Evolutionary conservation across 2,888 invertebrate species (phyloP).

Genomic region (Lepidochitona cinerea): DNA sequence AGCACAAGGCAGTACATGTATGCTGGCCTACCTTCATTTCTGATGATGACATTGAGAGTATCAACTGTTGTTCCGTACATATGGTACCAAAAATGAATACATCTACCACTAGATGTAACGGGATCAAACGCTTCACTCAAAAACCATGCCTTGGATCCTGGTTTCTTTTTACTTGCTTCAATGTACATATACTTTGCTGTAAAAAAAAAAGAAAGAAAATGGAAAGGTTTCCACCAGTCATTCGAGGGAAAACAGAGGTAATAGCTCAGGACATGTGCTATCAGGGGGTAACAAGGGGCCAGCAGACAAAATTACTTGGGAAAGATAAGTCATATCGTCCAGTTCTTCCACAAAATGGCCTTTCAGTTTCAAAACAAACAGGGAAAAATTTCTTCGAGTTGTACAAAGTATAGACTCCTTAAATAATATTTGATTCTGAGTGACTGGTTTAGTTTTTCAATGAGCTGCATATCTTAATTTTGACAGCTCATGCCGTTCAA

Average conservation of each 20-base stretch:
- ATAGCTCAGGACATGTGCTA: background rate
- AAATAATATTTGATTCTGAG: too few species aligned
- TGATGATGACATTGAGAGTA: conserved; percentile 48
- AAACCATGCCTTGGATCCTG: conserved; percentile 52
- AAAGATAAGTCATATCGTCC: background rate
- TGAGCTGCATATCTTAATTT: too few species aligned
- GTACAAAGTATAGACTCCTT: too few species aligned
- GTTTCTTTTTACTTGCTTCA: conserved; percentile 45
- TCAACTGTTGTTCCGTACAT: conserved; percentile 59
- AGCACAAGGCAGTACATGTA: too few species aligned
- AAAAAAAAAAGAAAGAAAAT: background rate
- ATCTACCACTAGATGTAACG: conserved; percentile 32
- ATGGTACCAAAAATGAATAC: conserved; percentile 62
- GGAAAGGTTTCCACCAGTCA: background rate
- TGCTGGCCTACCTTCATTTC: conserved; percentile 38
- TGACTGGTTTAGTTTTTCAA: too few species aligned
- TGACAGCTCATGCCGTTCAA: too few species aligned
- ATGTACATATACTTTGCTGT: conserved; percentile 60
- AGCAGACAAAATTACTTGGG: background rate
- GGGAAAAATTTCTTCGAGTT: too few species aligned
- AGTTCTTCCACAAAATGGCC: background rate
- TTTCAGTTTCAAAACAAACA: background rate
- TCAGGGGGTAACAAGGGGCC: background rate
- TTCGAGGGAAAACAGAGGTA: background rate
- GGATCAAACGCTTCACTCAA: conserved; percentile 41